phyloP scores from a whole-genome alignment of 2,797 vertebrate genomes.

The Lutjanus argentimaculatus region DNA sequence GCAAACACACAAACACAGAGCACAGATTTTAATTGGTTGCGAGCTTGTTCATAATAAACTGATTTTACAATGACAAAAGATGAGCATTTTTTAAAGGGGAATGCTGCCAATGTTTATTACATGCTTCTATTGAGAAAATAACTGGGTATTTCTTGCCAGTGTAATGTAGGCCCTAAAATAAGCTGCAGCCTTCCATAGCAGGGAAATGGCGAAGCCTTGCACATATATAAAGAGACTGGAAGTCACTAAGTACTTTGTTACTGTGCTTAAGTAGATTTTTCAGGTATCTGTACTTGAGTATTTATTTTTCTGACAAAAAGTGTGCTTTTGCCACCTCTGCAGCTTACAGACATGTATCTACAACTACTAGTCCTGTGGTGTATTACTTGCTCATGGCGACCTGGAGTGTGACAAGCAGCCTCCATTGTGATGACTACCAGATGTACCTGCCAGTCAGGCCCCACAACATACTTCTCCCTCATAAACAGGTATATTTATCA shows the following conservation, averaged over 20 bases:
- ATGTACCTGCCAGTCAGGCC: not conserved
- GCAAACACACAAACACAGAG: slow-evolving; percentile 18
- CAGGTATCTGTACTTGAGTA: too few relatives aligned
- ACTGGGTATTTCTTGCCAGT: not conserved
- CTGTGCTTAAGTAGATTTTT: too few relatives aligned
- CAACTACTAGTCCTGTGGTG: not conserved
- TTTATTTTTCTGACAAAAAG: too few relatives aligned
- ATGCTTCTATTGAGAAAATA: not conserved
- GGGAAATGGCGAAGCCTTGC: not conserved
- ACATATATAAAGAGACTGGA: not conserved
- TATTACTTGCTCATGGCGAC: not conserved
- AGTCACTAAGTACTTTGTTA: too few relatives aligned
- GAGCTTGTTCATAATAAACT: not conserved
- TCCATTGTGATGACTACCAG: not conserved
- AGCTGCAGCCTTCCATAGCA: not conserved
- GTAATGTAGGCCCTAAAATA: not conserved
- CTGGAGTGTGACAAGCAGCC: not conserved
- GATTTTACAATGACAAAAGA: not conserved
- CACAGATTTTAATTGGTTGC: not conserved
- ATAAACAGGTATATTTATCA: not conserved
- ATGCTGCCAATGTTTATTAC: not conserved
- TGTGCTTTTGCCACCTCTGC: too few relatives aligned
- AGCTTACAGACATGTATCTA: not conserved
- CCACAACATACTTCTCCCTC: not conserved
- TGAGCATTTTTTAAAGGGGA: not conserved